Evolutionary conservation across 1,140 invertebrate genomes (phyloP), one percentile per base, ranked within the genome.

Genomic region (Caerostris extrusa): DNA sequence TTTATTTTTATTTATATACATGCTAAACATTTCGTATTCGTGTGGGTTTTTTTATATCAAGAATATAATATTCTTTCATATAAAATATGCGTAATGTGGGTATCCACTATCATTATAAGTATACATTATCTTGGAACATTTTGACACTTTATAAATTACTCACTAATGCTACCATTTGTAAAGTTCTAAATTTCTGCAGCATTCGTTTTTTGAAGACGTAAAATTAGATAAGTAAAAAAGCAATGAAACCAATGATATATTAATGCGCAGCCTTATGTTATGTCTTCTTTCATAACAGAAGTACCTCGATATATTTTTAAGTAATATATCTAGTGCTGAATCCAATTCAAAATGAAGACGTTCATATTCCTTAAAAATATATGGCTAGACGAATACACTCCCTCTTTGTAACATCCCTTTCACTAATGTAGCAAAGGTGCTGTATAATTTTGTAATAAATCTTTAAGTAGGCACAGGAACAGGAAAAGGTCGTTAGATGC

Each of bases 401-500:
- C 12, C n/a, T 85, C 57, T 58, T 34, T 77, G 14, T 85, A 85
- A 34, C 71, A 19, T 61, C 55, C 58, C 82, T 85, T 85, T 12
- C 55, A 85, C 55, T 85, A 85, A 85, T 85, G 56, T 34, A 85
- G 17, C 55, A 19, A 85, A 85, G 82, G 82, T 85, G 82, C 82
- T 85, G 82, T 85, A 85, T 85, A 85, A 85, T 85, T 85, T 85
- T 85, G 57, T 58, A 50, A 85, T 85, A 57, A 85, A 60, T 85
- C 82, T 85, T 85, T 57, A 60, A 85, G 82, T 58, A 60, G 82
- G 57, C 82, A 14, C 55, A 17, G 57, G 57, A 85, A 60, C 82
- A 85, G 82, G 82, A 85, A 85, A 60, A 85, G 82, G 57, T 60
- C 82, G 57, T 85, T 58, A 85, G 19, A 85, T 58, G 57, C 82